These are phyloP conservation scores for Shinisaurus crocodilurus DNA, from an alignment of 2,113 vertebrate species.

Conservation along the genomic window DNA sequence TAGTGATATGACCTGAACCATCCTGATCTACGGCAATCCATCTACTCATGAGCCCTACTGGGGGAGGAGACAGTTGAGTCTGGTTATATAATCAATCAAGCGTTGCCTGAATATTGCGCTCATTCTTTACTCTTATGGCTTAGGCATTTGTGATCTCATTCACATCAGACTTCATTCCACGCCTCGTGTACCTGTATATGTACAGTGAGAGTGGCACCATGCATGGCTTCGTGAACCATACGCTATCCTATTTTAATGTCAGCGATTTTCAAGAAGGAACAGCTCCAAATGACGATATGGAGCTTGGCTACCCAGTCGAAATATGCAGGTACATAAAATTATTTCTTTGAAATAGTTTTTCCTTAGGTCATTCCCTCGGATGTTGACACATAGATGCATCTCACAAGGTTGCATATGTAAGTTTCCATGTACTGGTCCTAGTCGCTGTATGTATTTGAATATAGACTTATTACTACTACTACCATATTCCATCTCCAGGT, in stretches of 20 bases:
- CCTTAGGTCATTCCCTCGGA: not conserved
- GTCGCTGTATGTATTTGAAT: not conserved
- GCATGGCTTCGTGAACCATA: slow-evolving; percentile 95
- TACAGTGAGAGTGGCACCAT: slow-evolving; percentile 93
- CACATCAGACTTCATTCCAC: slow-evolving; percentile 98
- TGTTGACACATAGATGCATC: not conserved
- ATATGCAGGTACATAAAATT: slow-evolving; percentile 88
- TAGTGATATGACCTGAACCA: not conserved
- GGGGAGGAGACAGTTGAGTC: not conserved
- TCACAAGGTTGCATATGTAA: not conserved
- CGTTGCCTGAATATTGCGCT: slow-evolving; percentile 30
- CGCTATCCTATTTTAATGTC: slow-evolving; percentile 94
- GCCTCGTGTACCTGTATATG: slow-evolving; percentile 95
- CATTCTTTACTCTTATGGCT: slow-evolving; percentile 60
- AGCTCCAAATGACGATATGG: slow-evolving; percentile 80
- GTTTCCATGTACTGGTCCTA: not conserved
- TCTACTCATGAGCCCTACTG: rapidly evolving
- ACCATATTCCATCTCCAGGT: not conserved
- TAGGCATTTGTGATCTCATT: slow-evolving; percentile 98
- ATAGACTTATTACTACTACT: not conserved
- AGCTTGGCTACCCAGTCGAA: slow-evolving; percentile 86
- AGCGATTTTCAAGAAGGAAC: slow-evolving; percentile 90
- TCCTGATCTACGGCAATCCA: not conserved
- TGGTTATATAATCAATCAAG: slow-evolving; percentile 11
- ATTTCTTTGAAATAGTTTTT: not conserved